phyloP scores from a whole-genome alignment of 1,140 invertebrate species.

The Stegodyphus mimosarum region DNA sequence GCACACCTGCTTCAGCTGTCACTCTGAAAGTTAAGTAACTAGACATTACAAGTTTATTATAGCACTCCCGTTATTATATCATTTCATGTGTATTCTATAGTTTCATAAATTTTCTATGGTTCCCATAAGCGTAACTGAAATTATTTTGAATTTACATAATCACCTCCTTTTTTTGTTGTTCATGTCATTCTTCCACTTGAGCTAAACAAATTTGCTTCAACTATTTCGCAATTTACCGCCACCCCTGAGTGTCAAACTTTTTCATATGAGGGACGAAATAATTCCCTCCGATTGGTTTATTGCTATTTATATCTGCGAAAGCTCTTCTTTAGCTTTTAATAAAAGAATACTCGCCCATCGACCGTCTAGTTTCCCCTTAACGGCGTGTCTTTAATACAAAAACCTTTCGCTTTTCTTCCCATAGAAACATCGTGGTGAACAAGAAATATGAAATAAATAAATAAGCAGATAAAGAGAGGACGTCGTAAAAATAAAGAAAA shows the following conservation, averaged over 20 bases:
- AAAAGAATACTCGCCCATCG: slow-evolving; percentile 21
- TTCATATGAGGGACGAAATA: slow-evolving; percentile 3
- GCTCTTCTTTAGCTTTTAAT: slow-evolving; percentile 31
- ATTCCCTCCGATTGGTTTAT: slow-evolving; percentile 35
- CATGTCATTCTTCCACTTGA: too few species aligned
- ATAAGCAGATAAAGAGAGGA: slow-evolving; percentile 4
- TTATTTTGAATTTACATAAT: too few species aligned
- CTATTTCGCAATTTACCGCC: slow-evolving; percentile 2
- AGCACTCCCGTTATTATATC: too few species aligned
- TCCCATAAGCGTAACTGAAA: too few species aligned
- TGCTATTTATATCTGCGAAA: slow-evolving; percentile 21
- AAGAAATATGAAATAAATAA: background rate
- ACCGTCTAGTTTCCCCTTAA: slow-evolving; percentile 15
- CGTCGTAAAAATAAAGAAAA: slow-evolving; percentile 39
- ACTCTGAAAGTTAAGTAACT: too few species aligned
- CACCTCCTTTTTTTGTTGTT: too few species aligned
- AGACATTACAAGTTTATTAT: too few species aligned
- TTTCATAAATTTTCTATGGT: too few species aligned
- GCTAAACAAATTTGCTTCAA: too few species aligned
- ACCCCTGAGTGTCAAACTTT: background rate
- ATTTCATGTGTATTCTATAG: too few species aligned
- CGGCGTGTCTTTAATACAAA: slow-evolving; percentile 29
- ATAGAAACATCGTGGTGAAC: background rate
- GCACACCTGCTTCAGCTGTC: too few species aligned
- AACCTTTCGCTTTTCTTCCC: slow-evolving; percentile 1